Evolutionary conservation across 2,888 invertebrate species (phyloP), one percentile per base, ranked within the genome.

Genomic region (Lasioglossum malachurum): DNA sequence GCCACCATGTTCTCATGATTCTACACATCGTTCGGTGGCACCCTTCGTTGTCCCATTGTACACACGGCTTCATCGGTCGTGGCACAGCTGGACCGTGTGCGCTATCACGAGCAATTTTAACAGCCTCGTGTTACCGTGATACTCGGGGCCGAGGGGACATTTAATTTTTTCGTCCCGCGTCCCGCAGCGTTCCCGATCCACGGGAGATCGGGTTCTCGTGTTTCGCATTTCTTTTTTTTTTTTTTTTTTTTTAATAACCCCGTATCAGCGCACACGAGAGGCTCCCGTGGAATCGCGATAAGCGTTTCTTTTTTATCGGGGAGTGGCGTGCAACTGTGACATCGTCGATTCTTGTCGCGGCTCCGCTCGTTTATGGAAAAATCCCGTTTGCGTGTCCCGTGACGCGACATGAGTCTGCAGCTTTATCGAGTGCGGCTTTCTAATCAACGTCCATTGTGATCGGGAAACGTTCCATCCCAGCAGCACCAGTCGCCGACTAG

Each of bases 11-110:
- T 67, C 64, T 53, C 71, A 49, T 46, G 46, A 57, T 69, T 60
- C 79, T 71, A 71, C 80, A 72, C 82, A n/a, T 44, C 80, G 75
- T 73, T 83, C 79, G 72, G 57, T 38, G 46, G 75, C 76, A 67
- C 88, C 87, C 87, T 89, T 88, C 88, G 82, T 49, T 71, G 57
- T 79, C 77, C 80, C 81, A 91, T 91, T 91, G 91, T 93, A 81
- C 92, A 84, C 88, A 87, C 92, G 91, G 92, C 92, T 89, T 90
- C 83, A 38, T 83, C 89, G 88, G 88, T 91, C 90, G 90, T 91
- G 90, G 87, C 93, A 91, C 93, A 93, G 92, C 93, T 93, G 93
- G 87, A 84, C 73, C 87, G 46, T 78, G 76, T 71, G 23, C 27
- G 60, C 83, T 86, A 73, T 87, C 83, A 67, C 72, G 5, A 75